phyloP scores from a whole-genome alignment of 2,113 vertebrate genomes.

The Hemichromis elongatus region DNA sequence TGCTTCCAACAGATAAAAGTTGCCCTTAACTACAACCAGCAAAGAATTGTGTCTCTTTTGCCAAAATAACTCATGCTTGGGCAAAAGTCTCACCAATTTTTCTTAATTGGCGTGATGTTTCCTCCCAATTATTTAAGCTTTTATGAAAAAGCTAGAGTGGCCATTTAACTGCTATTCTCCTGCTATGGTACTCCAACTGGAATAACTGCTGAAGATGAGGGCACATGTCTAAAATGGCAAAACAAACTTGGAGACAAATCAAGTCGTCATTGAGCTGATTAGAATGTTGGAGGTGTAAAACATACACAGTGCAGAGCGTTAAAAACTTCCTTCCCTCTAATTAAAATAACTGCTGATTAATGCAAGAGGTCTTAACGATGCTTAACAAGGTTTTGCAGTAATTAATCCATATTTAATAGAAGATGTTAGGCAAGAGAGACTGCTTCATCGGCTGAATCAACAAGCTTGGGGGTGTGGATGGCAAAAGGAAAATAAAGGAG shows the following conservation, averaged over 20 bases:
- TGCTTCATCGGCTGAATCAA: conserved; percentile 40
- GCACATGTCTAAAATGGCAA: background rate
- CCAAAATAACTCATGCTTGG: background rate
- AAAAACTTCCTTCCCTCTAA: conserved; percentile 47
- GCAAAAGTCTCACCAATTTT: background rate
- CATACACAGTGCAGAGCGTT: background rate
- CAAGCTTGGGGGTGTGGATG: background rate
- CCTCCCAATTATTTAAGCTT: background rate
- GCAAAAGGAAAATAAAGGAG: conserved; percentile 7
- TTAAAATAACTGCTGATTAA: conserved; percentile 54
- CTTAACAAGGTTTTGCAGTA: conserved; percentile 46
- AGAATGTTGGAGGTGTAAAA: conserved; percentile 34
- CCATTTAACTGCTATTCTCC: background rate
- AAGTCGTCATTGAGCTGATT: conserved; percentile 19
- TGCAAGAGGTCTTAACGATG: conserved; percentile 40
- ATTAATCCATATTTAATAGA: conserved; percentile 65
- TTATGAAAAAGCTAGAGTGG: background rate
- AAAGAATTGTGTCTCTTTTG: background rate
- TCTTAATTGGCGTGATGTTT: background rate
- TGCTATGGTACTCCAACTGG: background rate
- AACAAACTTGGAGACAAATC: background rate
- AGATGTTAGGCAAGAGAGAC: conserved; percentile 25
- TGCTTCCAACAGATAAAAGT: background rate
- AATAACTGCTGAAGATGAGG: background rate
- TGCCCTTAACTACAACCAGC: background rate